Percentiles rank a stretch among this genome's conserved stretches.
phyloP scores from a whole-genome alignment of 2,888 invertebrate genomes.

The Euphydryas editha region DNA sequence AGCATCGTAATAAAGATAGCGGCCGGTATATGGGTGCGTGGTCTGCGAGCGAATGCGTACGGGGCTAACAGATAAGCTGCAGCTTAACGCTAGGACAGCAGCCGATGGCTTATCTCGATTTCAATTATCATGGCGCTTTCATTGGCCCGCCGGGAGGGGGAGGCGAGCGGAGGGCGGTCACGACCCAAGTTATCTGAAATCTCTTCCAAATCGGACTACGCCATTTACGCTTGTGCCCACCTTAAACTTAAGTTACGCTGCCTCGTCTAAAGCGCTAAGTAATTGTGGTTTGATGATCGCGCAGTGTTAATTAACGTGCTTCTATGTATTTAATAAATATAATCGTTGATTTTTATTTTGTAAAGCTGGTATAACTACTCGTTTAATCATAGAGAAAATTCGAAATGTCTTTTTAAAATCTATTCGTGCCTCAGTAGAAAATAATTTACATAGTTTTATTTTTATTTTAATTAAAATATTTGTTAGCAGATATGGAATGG shows the following conservation, averaged over 20 bases:
- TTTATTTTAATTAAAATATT: conserved; percentile 33
- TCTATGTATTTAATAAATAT: neutral
- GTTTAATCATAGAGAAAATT: neutral
- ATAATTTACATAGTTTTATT: neutral
- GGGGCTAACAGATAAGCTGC: conserved; percentile 73
- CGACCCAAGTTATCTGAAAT: conserved; percentile 72
- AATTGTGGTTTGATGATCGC: conserved; percentile 2
- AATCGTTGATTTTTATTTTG: neutral
- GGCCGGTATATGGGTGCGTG: conserved; percentile 64
- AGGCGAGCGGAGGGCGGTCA: conserved; percentile 68
- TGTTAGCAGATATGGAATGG: conserved; percentile 94
- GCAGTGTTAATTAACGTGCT: conserved; percentile 6
- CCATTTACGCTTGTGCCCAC: conserved; percentile 62
- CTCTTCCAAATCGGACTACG: conserved; percentile 70
- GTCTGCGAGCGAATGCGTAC: conserved; percentile 63
- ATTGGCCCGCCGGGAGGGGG: conserved; percentile 68
- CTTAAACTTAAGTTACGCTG: conserved; percentile 47
- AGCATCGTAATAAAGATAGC: conserved; percentile 70
- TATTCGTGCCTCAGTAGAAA: neutral
- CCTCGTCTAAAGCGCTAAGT: conserved; percentile 17
- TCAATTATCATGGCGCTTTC: conserved; percentile 81
- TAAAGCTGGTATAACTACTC: neutral
- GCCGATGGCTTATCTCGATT: conserved; percentile 81
- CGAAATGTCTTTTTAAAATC: neutral
- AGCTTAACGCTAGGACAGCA: conserved; percentile 75